Base-by-base conservation (phyloP, 37 sponge, comb jelly and placozoan genomes). In the Hormiphora californensis region DNA sequence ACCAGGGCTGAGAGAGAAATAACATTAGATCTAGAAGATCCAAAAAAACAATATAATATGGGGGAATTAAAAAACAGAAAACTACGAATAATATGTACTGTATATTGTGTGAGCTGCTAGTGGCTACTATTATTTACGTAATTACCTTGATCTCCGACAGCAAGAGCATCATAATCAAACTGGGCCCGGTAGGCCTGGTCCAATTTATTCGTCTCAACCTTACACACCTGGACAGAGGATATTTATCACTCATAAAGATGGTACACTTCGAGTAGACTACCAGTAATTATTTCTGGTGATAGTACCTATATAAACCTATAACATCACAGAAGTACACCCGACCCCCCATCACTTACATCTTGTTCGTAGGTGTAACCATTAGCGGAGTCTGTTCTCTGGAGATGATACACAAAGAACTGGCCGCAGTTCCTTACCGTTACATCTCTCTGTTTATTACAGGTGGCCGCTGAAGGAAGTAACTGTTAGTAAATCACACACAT, bases 361-460 rank as follows among this genome's bases (percentile, higher is more conserved):
- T 73, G 36, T 28, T 73, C 81, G 25, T 21, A 73, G 3, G 41
- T 33, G 25, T 73, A 73, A 4, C 81, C 81, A 40, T 40, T 43
- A 46, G 40, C 25, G 25, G 41, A 4, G 38, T 43, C 36, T 21
- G 81, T 73, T n/a, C 17, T 33, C 25, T 33, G 41, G 5, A 73
- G 81, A 33, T 73, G 81, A 17, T 73, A 73, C n/a, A 73, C 81
- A 30, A 43, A 11, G 46, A 73, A 73, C 46, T 73, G 40, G 1
- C 38, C 17, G 25, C 81, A 73, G 44, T 73, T 73, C 46, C 81
- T 1, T 4, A 73, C 81, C 0, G 81, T 73, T 4, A 73, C 81
- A 36, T 43, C 46, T 32, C 32, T 27, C n/a, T 21, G 27, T 43
- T 41, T 33, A 17, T 73, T 43, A 28, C 81, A 73, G 7, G 41